Evolutionary conservation across 2,113 vertebrate species (phyloP), one percentile per base, ranked within the genome.

Genomic region (Lates calcarifer): DNA sequence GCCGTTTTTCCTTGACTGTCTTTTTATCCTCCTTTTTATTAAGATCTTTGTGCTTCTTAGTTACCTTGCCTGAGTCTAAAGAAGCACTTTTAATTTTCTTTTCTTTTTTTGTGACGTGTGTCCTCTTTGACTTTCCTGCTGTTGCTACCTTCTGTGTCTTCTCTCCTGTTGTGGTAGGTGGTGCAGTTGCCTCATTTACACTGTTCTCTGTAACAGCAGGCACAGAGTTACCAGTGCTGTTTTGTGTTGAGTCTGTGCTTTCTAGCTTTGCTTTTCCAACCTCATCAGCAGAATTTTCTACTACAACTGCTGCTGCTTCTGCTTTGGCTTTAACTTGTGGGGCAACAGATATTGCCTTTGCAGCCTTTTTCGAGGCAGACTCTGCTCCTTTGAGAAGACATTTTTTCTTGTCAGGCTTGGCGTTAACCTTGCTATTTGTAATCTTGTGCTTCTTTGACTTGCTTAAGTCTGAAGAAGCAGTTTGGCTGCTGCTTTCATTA

Each of bases 401-500:
- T 64, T 57, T 78, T 70, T 86, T 72, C 77, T 77, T 51, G 0
- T 18, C 15, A 4, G 41, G 28, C 20, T 76, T 77, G 33, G 41
- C 57, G 11, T 45, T 51, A 15, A n/a, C 39, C 53, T 66, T 68
- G 22, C 12, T 0, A 4, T 63, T 71, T 22, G 28, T 10, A 29
- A 17, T 10, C 31, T 83, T 79, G 3, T 26, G 13, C 22, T 53
- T 87, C 63, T 87, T 77, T 15, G 67, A 26, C 29, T 77, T 79
- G 15, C 60, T 77, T 2, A 22, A 49, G 22, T 76, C 60, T 26
- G 69, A 73, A 71, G 76, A 22, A 22, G 43, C 51, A 3, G 24
- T 15, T 12, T 20, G 33, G 14, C 29, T 12, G 0, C 17, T 1
- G 2, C 9, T 41, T n/a, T 79, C 70, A 22, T 56, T 56, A 2